These are phyloP conservation scores for Syrrhaptes paradoxus DNA, from an alignment of 2,113 vertebrate species.

Conservation along the genomic window DNA sequence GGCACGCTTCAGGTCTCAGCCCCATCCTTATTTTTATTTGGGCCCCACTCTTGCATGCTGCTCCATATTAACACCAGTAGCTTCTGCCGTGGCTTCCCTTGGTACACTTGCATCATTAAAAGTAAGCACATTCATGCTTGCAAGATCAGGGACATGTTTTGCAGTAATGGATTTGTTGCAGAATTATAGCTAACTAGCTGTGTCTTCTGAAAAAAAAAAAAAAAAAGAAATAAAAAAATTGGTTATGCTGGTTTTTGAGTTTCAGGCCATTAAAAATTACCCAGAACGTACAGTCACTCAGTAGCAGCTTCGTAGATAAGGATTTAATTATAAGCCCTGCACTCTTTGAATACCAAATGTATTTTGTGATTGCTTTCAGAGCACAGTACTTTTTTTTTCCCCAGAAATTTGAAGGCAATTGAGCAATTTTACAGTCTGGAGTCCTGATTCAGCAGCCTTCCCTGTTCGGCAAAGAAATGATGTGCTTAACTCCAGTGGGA, in stretches of 20 bases:
- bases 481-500: slow-evolving; percentile 57
- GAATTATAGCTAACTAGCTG: slow-evolving; percentile 59
- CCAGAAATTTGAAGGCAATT: slow-evolving; percentile 69
- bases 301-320: slow-evolving; percentile 64
- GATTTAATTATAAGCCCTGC: slow-evolving; percentile 70
- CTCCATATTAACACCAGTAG: accelerated
- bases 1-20: accelerated
- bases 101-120: neutral
- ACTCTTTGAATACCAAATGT: slow-evolving; percentile 68
- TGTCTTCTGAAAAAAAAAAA: slow-evolving; percentile 18
- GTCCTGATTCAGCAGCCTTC: slow-evolving; percentile 69
- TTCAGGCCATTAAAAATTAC: slow-evolving; percentile 71
- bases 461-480: slow-evolving; percentile 49
- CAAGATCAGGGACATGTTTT: slow-evolving; percentile 49
- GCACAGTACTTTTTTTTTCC: slow-evolving; percentile 35
- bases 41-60: neutral
- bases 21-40: neutral
- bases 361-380: slow-evolving; percentile 69
- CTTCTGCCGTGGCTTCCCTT: neutral
- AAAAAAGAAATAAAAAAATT: neutral
- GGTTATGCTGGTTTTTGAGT: slow-evolving; percentile 59
- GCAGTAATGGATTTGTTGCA: slow-evolving; percentile 63
- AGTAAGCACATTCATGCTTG: slow-evolving; percentile 4
- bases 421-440: slow-evolving; percentile 68
- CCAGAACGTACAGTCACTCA: slow-evolving; percentile 62